Base-by-base conservation (phyloP, 1,140 invertebrate genomes). In the Diachasmimorpha longicaudata region DNA sequence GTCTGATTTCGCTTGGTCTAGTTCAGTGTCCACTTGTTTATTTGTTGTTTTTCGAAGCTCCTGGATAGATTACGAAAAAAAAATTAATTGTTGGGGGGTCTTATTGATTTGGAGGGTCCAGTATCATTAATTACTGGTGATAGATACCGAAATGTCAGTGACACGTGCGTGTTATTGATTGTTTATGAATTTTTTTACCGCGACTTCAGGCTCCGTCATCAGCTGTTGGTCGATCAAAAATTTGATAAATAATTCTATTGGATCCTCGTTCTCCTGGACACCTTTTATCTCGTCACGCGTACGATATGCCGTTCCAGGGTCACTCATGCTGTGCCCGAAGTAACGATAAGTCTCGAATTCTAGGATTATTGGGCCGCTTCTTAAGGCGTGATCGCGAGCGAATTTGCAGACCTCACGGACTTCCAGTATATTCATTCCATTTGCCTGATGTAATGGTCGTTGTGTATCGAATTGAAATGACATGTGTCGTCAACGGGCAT, bases 351-450 rank as follows among this genome's bases (percentile, higher is more conserved):
- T 96, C 70, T 92, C 93, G 82, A 94, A 93, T 89, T 99, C 97
- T 87, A 99, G 90, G 0, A 98, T 90, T 13, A 99, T 87, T 0
- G 97, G 97, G 0, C 97, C 97, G 89, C 95, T 96, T n/a, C 96
- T 96, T 42, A 92, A 90, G 8, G 90, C 89, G 85, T 95, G 92
- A 8, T 98, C 93, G 58, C 94, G 92, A 25, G 95, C 94, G 88
- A 93, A 99, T 79, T 90, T 88, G 0, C 95, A 94, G 10, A 96
- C 97, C 90, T 98, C 96, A 80, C 93, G 91, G 0, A 98, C 95
- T 55, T 96, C 96, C 16, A 99, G 85, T 2, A 99, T 93, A 89
- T 99, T 97, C 98, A 99, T 99, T 79, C 97, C 98, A 90, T 99
- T 97, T 63, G 98, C 92, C 93, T 94, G 80, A 42, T 42, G 39